Evolutionary conservation across 2,888 invertebrate species (phyloP), one percentile per base, ranked within the genome.

Genomic region (Philaethria dido): DNA sequence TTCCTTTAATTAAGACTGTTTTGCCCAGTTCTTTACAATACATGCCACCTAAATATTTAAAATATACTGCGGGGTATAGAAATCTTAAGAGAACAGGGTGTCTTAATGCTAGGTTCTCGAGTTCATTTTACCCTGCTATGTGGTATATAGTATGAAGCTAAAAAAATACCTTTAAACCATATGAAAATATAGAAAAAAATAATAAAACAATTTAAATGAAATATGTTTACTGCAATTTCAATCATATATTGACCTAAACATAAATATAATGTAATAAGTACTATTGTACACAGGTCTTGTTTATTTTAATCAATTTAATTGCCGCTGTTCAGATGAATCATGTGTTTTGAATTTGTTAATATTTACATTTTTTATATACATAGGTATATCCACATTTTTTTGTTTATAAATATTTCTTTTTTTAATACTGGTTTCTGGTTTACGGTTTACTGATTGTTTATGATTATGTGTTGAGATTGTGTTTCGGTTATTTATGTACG

Each of bases 251-350:
- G 44, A 16, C 48, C 18, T 50, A 22, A 36, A 62, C 22, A 50
- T 52, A 63, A 63, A 63, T 48, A 8, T n/a, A 45, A 44, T n/a
- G 22, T 44, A 44, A 54, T 13, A 54, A 54, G 20, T 42, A 42
- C 2, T 62, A n/a, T 62, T 42, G 25, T 20, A 52, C 44, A 48
- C 48, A 62, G 20, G 52, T 62, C 52, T 52, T 52, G 44, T 63
- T 63, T 63, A 62, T 29, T 60, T 60, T 29, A 45, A 60, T 60
- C 14, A 33, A 57, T 9, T 42, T 55, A 39, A 55, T 55, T 39
- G 55, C 20, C 20, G 29, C 36, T 11, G 11, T 14, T 42, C 42
- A 14, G 16, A 16, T 52, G 25, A 44, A 62, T 62, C 39, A 42
- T 52, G n/a, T n/a, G 9, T 11, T 29, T 42, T 52, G 6, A 50